Evolutionary conservation across 2,888 invertebrate genomes (phyloP).

Genomic region (Leucophenga maculata): DNA sequence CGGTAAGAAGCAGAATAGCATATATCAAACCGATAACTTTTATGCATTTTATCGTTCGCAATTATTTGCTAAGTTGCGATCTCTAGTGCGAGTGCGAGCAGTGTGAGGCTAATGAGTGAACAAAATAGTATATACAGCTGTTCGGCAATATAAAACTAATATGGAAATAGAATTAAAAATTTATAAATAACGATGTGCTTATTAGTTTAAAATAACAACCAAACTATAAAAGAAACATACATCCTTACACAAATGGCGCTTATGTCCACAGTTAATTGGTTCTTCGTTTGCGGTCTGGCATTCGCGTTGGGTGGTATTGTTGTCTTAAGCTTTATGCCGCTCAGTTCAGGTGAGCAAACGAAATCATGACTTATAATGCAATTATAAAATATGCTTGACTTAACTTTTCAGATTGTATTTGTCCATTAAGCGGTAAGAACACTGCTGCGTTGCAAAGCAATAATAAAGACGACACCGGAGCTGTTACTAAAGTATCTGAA

Average conservation of each 20-base stretch:
- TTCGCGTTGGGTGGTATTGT: slow-evolving; percentile 66
- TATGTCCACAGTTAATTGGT: slow-evolving; percentile 64
- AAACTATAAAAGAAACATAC: no score
- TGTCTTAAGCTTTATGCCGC: slow-evolving; percentile 67
- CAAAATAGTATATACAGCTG: no score
- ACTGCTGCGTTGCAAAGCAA: slow-evolving; percentile 19
- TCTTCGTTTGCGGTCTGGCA: slow-evolving; percentile 65
- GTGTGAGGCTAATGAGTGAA: no score
- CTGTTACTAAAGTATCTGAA: slow-evolving; percentile 15
- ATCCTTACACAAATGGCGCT: slow-evolving; percentile 47
- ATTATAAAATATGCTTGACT: not conserved
- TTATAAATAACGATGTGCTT: no score
- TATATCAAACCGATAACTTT: no score
- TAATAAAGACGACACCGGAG: slow-evolving; percentile 9
- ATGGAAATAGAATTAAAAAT: no score
- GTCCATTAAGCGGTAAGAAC: slow-evolving; percentile 57
- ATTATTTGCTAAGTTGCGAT: no score
- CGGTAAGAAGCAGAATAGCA: no score
- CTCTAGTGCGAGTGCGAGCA: no score
- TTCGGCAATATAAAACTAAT: no score
- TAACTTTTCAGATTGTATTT: slow-evolving; percentile 55
- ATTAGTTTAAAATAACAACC: no score
- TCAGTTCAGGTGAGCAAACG: slow-evolving; percentile 59
- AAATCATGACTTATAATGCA: not conserved
- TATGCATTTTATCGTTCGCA: no score